These are phyloP conservation scores for Pao palembangensis DNA, from an alignment of 2,113 vertebrate genomes.

Conservation along the genomic window DNA sequence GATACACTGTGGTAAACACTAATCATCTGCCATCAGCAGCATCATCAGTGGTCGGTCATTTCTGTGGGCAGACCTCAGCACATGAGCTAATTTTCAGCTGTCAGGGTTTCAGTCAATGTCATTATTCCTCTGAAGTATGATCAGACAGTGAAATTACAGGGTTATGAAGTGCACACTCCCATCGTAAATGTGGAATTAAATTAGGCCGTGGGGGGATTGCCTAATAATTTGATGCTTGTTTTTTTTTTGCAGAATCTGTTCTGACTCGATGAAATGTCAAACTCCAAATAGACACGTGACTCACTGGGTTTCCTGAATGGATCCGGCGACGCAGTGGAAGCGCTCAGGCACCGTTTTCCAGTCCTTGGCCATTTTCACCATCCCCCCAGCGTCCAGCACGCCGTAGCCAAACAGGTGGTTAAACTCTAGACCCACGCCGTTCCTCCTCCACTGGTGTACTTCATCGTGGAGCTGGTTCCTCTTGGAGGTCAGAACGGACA, in stretches of 20 bases:
- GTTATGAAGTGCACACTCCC: slow-evolving; percentile 36
- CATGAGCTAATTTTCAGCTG: background rate
- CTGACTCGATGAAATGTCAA: background rate
- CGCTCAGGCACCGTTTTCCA: slow-evolving; percentile 96
- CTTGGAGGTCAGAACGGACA: slow-evolving; percentile 96
- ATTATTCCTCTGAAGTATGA: slow-evolving; percentile 8
- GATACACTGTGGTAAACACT: no score
- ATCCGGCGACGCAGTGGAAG: slow-evolving; percentile 95
- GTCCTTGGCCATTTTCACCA: slow-evolving; percentile 97
- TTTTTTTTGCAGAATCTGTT: background rate
- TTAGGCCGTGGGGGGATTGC: slow-evolving; percentile 20
- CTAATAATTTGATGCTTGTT: slow-evolving; percentile 35
- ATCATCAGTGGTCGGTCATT: background rate
- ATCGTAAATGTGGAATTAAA: slow-evolving; percentile 34
- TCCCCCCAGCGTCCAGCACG: slow-evolving; percentile 92
- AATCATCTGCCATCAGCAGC: no score
- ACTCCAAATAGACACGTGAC: slow-evolving; percentile 31
- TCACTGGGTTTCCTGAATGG: slow-evolving; percentile 89
- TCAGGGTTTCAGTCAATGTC: slow-evolving; percentile 4
- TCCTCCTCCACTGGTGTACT: slow-evolving; percentile 94
- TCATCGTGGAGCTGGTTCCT: slow-evolving; percentile 97
- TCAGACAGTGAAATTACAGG: slow-evolving; percentile 32
- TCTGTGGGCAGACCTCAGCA: background rate
- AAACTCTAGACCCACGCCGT: slow-evolving; percentile 95
- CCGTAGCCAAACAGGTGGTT: slow-evolving; percentile 98